A percentile compares a stretch with the other conserved stretches of the same genome.
These are phyloP conservation scores for Cryptus armator DNA, from an alignment of 2,888 invertebrate species.

Conservation along the genomic window DNA sequence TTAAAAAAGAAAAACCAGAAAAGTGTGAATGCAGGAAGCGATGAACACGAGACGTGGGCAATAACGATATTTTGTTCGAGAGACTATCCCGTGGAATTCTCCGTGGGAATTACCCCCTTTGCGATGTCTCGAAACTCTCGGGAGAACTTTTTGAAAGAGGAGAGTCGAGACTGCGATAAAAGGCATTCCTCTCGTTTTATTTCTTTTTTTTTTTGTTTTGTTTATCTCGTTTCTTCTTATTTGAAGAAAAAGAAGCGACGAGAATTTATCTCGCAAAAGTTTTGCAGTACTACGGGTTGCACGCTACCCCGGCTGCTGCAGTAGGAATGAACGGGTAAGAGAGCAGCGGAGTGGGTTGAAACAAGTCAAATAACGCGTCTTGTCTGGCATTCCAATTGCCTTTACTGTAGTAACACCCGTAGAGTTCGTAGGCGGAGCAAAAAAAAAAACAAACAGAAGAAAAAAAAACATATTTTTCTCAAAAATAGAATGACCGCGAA, in stretches of 20 bases:
- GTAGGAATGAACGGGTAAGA: not conserved
- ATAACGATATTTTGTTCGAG: conserved; percentile 59
- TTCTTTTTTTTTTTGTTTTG: not conserved
- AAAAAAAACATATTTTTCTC: conserved; percentile 5
- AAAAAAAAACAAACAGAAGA: conserved; percentile 4
- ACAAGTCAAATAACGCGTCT: conserved; percentile 42
- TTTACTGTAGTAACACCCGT: conserved; percentile 25
- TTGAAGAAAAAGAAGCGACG: conserved; percentile 16
- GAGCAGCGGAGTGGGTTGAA: not conserved
- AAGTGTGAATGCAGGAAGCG: conserved; percentile 55
- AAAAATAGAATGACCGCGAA: conserved; percentile 40
- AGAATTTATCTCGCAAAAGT: conserved; percentile 57
- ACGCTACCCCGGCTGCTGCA: not conserved
- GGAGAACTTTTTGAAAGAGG: conserved; percentile 45
- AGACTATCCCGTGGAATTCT: conserved; percentile 41
- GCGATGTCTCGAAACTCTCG: conserved; percentile 32
- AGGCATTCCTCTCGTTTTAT: conserved; percentile 20
- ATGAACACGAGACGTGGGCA: conserved; percentile 17
- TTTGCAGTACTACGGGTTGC: not conserved
- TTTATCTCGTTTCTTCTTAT: not conserved
- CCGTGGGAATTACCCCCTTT: conserved; percentile 44
- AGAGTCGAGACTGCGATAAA: conserved; percentile 42
- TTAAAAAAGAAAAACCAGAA: not conserved
- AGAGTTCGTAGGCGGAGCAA: conserved; percentile 15
- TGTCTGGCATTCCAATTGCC: conserved; percentile 36